phyloP scores from a whole-genome alignment of 2,797 vertebrate species.

The Tamandua tetradactyla region DNA sequence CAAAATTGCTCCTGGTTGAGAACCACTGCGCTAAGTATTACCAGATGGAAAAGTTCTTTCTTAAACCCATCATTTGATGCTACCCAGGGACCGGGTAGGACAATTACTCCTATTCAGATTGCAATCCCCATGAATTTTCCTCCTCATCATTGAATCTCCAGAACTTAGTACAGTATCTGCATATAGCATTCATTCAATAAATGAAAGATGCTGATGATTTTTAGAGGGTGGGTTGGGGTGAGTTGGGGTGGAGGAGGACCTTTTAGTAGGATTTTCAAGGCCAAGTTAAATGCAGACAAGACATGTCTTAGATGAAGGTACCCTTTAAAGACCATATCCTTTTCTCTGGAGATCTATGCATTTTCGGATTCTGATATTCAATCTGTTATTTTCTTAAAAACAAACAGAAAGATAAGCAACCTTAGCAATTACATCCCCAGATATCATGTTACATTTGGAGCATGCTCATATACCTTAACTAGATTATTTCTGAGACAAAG shows the following conservation, averaged over 20 bases:
- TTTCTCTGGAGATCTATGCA: background rate
- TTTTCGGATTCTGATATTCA: conserved; percentile 18
- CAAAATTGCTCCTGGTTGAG: background rate
- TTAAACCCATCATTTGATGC: background rate
- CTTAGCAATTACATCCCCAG: background rate
- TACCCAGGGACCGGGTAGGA: background rate
- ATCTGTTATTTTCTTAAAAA: background rate
- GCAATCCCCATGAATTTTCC: background rate
- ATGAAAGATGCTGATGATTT: background rate
- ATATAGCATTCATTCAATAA: background rate
- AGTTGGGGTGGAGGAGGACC: too few relatives aligned
- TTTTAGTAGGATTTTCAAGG: background rate
- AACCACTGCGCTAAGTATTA: background rate
- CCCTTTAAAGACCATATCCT: background rate
- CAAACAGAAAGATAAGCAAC: conserved; percentile 16
- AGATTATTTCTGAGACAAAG: conserved; percentile 49
- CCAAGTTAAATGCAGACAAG: background rate
- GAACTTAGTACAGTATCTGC: background rate
- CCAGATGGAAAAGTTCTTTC: background rate
- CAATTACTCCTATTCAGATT: background rate
- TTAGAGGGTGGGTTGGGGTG: too few relatives aligned
- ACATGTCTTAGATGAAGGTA: background rate
- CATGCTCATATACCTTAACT: background rate
- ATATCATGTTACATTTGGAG: conserved; percentile 17
- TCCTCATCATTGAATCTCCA: background rate